Evolutionary conservation across 2,888 invertebrate genomes (phyloP).

Genomic region (Nephrotoma guestfalica): DNA sequence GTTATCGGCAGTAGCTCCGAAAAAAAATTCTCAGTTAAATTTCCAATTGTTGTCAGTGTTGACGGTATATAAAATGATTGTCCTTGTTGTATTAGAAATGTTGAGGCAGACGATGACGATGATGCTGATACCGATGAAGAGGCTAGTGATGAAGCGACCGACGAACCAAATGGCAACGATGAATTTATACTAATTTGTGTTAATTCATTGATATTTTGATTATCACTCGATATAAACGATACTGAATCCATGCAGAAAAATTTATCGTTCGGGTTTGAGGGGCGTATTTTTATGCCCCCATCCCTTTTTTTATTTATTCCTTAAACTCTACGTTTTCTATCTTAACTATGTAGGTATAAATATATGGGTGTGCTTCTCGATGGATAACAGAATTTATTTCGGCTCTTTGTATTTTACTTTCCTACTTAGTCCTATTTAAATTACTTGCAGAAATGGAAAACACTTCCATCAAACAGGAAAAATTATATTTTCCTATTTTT

Average conservation of each 20-base stretch:
- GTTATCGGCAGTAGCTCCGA: not conserved
- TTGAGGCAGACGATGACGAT: not conserved
- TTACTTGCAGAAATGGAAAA: not conserved
- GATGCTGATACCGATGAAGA: not conserved
- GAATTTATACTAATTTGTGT: not conserved
- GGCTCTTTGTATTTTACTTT: not conserved
- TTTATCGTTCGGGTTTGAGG: conserved; percentile 9
- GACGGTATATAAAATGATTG: not conserved
- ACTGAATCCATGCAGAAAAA: conserved; percentile 15
- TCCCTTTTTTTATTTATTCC: conserved; percentile 8
- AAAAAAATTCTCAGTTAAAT: not conserved
- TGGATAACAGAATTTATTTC: not conserved
- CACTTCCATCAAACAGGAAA: not conserved
- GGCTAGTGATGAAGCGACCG: not conserved
- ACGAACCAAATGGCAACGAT: not conserved
- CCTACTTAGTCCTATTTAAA: not conserved
- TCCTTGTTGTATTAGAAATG: not conserved
- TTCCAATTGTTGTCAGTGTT: not conserved
- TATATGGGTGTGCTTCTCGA: not conserved
- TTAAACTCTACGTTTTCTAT: not conserved
- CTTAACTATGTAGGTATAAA: not conserved
- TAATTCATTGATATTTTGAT: conserved; percentile 8
- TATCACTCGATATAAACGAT: conserved; percentile 7
- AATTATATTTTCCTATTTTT: not conserved
- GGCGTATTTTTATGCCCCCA: conserved; percentile 13